phyloP scores from a whole-genome alignment of 2,113 vertebrate genomes.

The Dromaius novaehollandiae region DNA sequence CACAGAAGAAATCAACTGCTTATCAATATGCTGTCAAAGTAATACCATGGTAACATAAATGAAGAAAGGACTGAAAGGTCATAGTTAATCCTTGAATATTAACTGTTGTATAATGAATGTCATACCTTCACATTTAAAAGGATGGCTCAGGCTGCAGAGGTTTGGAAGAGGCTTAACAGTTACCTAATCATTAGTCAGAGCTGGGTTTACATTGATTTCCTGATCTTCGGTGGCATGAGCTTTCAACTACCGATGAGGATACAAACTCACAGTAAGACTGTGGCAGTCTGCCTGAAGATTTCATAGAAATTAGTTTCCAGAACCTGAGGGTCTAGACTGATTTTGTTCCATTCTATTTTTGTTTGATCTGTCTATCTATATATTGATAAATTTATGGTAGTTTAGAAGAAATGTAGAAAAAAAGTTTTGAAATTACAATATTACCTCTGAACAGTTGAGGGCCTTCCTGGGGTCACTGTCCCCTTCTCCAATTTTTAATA shows the following conservation, averaged over 20 bases:
- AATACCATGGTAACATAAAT: background rate
- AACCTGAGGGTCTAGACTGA: background rate
- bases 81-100: slow-evolving; percentile 18
- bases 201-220: slow-evolving; percentile 46
- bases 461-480: background rate
- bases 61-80: slow-evolving; percentile 34
- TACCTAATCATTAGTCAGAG: slow-evolving; percentile 50
- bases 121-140: slow-evolving; percentile 21
- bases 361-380: background rate
- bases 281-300: slow-evolving; percentile 6
- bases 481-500: background rate
- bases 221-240: background rate
- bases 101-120: slow-evolving; percentile 7
- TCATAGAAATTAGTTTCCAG: background rate
- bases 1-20: slow-evolving; percentile 12
- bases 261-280: slow-evolving; percentile 13
- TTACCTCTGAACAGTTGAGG: background rate
- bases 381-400: background rate
- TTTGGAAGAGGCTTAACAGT: slow-evolving; percentile 43
- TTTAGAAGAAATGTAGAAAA: background rate
- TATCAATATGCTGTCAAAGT: slow-evolving; percentile 30
- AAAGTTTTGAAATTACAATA: background rate
- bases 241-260: background rate
- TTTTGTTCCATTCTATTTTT: background rate
- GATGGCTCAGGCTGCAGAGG: background rate